phyloP scores from a whole-genome alignment of 2,888 invertebrate genomes.

The Lepidochrysops patricia region DNA sequence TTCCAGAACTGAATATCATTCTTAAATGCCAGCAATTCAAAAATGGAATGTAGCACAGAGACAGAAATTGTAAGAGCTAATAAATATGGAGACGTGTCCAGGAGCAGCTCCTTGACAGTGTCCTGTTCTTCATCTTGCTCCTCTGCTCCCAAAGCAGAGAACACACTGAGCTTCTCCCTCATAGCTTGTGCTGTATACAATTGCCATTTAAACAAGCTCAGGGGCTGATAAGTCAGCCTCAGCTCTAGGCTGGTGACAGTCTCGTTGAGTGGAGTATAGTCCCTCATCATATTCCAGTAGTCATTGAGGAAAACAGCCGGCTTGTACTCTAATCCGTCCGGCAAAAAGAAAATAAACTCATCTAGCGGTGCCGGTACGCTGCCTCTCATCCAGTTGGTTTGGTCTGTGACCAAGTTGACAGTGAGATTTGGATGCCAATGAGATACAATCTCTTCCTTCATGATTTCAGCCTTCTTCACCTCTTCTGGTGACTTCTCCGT shows the following conservation, averaged over 20 bases:
- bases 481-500: conserved; percentile 86
- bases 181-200: conserved; percentile 97
- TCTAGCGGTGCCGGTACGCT: conserved; percentile 93
- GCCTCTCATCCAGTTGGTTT: conserved; percentile 95
- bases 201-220: conserved; percentile 98
- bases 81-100: conserved; percentile 97
- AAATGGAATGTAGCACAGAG: conserved; percentile 96
- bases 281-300: conserved; percentile 98
- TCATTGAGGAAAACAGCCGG: conserved; percentile 97
- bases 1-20: conserved; percentile 99
- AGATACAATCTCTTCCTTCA: conserved; percentile 91
- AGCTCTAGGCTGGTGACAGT: conserved; percentile 83
- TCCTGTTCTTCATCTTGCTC: conserved; percentile 93
- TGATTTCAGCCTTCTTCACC: conserved; percentile 82
- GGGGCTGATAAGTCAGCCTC: conserved; percentile 86
- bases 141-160: conserved; percentile 77
- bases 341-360: conserved; percentile 92
- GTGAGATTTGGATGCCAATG: conserved; percentile 99
- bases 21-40: conserved; percentile 98
- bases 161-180: conserved; percentile 88
- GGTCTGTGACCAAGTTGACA: conserved; percentile 94
- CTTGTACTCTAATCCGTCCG: conserved; percentile 89
- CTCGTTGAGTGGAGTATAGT: conserved; percentile 93
- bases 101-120: conserved; percentile 91
- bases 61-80: conserved; percentile 92